Evolutionary conservation across 2,888 invertebrate species (phyloP).

Genomic region (Troglohyphantes excavatus): DNA sequence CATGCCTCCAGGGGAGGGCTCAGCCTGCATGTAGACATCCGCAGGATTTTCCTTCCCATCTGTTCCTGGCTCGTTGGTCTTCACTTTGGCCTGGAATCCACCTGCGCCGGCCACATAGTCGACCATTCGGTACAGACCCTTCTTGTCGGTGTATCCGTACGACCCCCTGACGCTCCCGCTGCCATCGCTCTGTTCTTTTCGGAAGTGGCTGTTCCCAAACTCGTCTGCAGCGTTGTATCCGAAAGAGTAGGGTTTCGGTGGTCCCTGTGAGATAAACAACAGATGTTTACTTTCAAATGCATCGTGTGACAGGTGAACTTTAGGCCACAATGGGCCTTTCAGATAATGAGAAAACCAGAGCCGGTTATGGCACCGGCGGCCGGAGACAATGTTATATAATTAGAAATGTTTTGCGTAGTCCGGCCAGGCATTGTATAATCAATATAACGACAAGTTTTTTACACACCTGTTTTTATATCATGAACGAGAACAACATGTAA

Average conservation of each 20-base stretch:
- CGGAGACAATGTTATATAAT: too few relatives aligned
- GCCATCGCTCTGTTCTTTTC: neutral
- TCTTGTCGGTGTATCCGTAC: conserved; percentile 17
- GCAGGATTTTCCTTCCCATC: conserved; percentile 31
- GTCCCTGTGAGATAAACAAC: neutral
- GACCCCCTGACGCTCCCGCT: neutral
- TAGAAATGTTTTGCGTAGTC: too few relatives aligned
- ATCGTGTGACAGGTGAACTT: too few relatives aligned
- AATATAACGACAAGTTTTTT: too few relatives aligned
- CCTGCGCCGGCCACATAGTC: conserved; percentile 12
- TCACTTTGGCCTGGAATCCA: conserved; percentile 31
- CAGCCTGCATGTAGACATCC: conserved; percentile 2
- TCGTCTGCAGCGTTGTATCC: conserved; percentile 11
- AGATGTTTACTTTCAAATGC: too few relatives aligned
- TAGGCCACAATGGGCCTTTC: too few relatives aligned
- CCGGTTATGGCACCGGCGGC: too few relatives aligned
- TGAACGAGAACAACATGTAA: too few relatives aligned
- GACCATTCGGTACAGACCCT: conserved; percentile 13
- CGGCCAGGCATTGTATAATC: too few relatives aligned
- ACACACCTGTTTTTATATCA: too few relatives aligned
- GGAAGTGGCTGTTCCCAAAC: neutral
- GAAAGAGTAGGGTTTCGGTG: conserved; percentile 11
- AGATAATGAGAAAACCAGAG: too few relatives aligned
- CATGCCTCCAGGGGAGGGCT: neutral
- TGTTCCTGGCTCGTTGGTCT: conserved; percentile 44